Evolutionary conservation across 2,888 invertebrate species (phyloP), one percentile per base, ranked within the genome.

Genomic region (Sphaeridia pumilis): DNA sequence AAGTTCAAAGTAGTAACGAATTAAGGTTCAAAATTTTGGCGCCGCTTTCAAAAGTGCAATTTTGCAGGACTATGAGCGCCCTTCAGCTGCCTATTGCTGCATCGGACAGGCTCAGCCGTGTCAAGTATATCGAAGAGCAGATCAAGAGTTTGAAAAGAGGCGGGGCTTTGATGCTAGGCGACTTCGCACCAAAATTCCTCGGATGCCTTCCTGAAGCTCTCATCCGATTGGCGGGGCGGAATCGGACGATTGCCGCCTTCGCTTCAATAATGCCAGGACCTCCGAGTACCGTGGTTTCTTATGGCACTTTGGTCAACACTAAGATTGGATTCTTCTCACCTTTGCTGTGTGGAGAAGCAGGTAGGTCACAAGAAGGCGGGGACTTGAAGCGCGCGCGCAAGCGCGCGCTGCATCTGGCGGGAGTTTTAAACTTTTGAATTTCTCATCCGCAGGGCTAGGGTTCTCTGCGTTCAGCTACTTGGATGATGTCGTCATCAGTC

Each of bases 191-290:
- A 25, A 22, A 22, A 5, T 24, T 47, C 4, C 4, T 47, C 20
- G 47, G 47, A 2, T 17, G 24, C 7, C 24, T 47, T 4, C 22
- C 34, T 26, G 20, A 47, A 36, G 12, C 20, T 12, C 31, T 47
- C 35, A 35, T 47, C 2, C 31, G 22, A 10, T 24, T 35, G 4
- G 20, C 34, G 3, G 34, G 31, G 36, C 34, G 2, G 3, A 47
- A 47, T 24, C 20, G 36, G 17, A 35, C 20, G 17, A 36, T 34
- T n/a, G 17, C 47, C 10, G 24, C 22, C 4, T 34, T 47, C 14
- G 14, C 34, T 2, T 47, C 47, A 10, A 34, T 24, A 3, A 47
- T 47, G 47, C 47, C 47, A 22, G 47, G 50, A 5, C 50, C 50
- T 35, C 20, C 21, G 4, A 21, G 22, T 12, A 4, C 5, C 10